Percentiles rank a stretch among this genome's conserved stretches.
Conservation (phyloP, 2,888 invertebrate species). For the Microctonus hyperodae region DNA sequence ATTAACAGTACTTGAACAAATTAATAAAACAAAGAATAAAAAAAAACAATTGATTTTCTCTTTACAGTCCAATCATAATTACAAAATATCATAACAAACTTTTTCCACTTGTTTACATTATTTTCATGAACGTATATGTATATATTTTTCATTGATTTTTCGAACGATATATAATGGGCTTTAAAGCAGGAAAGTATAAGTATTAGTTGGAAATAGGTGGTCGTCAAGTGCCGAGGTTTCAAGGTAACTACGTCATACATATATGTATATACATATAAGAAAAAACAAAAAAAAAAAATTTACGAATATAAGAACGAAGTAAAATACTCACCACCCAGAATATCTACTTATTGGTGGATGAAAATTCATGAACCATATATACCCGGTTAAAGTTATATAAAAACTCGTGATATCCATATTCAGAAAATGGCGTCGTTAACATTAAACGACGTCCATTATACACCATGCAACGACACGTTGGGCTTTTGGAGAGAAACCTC, state of each 20-base stretch:
- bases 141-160: constrained; percentile 26
- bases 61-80: too few relatives aligned
- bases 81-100: too few relatives aligned
- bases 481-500: constrained; percentile 10
- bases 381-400: constrained; percentile 43
- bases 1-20: too few relatives aligned
- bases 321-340: neutral
- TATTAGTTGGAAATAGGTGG: neutral
- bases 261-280: neutral
- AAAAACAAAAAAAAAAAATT: neutral
- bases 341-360: constrained; percentile 43
- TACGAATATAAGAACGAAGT: neutral
- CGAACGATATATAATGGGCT: neutral
- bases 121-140: too few relatives aligned
- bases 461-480: constrained; percentile 32
- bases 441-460: constrained; percentile 60
- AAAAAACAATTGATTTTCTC: too few relatives aligned
- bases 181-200: neutral
- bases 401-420: constrained; percentile 57
- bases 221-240: neutral
- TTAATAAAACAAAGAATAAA: too few relatives aligned
- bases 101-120: too few relatives aligned
- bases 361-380: constrained; percentile 60
- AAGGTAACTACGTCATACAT: neutral
- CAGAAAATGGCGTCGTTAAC: constrained; percentile 62